These are phyloP conservation scores for Ctena decussata DNA, from an alignment of 2,888 invertebrate species.

Conservation along the genomic window DNA sequence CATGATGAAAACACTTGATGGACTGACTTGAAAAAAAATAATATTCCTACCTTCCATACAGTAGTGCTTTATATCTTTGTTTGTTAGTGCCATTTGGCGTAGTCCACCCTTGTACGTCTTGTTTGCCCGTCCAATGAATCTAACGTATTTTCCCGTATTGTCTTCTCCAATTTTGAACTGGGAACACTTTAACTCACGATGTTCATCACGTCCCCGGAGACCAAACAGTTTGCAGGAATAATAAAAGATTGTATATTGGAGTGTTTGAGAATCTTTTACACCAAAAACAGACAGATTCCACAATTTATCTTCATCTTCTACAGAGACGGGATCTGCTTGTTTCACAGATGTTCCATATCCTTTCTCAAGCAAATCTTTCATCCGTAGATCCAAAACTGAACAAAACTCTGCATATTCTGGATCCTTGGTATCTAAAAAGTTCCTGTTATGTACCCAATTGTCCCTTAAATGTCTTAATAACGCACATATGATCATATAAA, in stretches of 20 bases:
- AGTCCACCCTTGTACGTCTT: neutral
- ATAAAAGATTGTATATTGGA: slow-evolving; percentile 18
- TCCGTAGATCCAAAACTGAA: neutral
- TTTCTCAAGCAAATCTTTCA: neutral
- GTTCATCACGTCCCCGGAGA: slow-evolving; percentile 33
- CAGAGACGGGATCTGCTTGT: slow-evolving; percentile 20
- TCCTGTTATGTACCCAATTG: too few relatives aligned
- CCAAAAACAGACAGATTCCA: slow-evolving; percentile 24
- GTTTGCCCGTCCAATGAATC: neutral
- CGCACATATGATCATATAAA: neutral
- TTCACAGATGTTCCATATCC: neutral
- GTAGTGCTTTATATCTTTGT: neutral
- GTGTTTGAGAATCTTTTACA: neutral
- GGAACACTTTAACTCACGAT: neutral
- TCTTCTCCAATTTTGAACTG: neutral
- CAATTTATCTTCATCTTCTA: slow-evolving; percentile 14
- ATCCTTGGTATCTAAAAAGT: too few relatives aligned
- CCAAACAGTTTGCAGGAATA: slow-evolving; percentile 49
- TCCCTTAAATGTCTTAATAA: too few relatives aligned
- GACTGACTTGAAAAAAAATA: too few relatives aligned
- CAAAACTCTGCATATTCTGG: too few relatives aligned
- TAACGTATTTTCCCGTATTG: neutral
- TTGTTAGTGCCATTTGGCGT: neutral
- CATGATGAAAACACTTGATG: too few relatives aligned
- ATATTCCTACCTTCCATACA: too few relatives aligned